Evolutionary conservation across 2,113 vertebrate genomes (phyloP).

Genomic region (Galemys pyrenaicus): DNA sequence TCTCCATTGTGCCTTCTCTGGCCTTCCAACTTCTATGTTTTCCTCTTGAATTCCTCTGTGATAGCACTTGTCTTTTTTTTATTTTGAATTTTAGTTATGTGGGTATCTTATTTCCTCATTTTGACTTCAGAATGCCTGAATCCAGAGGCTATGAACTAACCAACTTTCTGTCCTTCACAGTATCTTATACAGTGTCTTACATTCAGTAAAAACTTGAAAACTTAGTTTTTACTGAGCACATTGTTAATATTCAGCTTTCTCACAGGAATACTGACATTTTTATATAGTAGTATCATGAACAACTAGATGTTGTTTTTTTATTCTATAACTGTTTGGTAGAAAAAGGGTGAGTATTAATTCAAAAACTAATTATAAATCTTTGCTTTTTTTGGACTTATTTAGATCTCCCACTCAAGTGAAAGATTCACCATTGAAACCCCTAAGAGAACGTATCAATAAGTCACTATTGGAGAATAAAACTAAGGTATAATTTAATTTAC

Average conservation of each 20-base stretch:
- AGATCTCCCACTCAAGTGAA: constrained; percentile 90
- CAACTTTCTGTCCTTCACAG: not conserved
- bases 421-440: constrained; percentile 88
- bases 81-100: constrained; percentile 37
- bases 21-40: not conserved
- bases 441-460: constrained; percentile 88
- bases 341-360: not conserved
- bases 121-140: not conserved
- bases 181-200: not conserved
- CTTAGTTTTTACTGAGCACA: not conserved
- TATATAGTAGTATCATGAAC: not conserved
- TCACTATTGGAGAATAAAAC: constrained; percentile 84
- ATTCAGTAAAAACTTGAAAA: not conserved
- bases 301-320: not conserved
- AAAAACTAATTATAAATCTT: not conserved
- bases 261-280: not conserved
- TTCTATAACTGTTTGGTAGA: not conserved
- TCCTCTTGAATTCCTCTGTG: not conserved
- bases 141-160: not conserved
- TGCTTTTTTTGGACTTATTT: constrained; percentile 37
- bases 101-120: not conserved
- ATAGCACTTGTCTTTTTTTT: constrained; percentile 5
- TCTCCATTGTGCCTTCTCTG: not conserved
- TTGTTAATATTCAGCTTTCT: constrained; percentile 17
- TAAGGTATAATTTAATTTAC: constrained; percentile 87